Percentiles rank a stretch among this genome's conserved stretches.
phyloP scores from a whole-genome alignment of 2,113 vertebrate genomes.

The Amphiprion percula region DNA sequence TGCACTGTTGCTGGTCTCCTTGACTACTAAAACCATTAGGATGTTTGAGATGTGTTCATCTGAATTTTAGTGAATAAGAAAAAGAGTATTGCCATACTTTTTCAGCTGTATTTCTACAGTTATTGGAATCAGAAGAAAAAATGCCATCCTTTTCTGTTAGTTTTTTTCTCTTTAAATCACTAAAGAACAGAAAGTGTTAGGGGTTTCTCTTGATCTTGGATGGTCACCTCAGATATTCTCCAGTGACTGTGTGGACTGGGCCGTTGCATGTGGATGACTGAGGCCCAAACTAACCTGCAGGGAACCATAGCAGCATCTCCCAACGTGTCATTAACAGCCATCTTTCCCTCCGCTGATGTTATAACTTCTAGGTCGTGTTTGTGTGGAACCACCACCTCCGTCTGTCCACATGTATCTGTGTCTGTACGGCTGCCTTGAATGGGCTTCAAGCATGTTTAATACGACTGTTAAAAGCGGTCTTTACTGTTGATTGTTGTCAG shows the following conservation, averaged over 20 bases:
- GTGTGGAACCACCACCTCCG: conserved; percentile 17
- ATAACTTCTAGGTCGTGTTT: conserved; percentile 14
- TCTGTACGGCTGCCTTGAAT: conserved; percentile 45
- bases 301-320: not conserved
- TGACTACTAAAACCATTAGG: conserved; percentile 46
- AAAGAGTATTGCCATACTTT: not conserved
- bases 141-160: too few relatives aligned
- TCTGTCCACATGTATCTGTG: conserved; percentile 37
- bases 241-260: conserved; percentile 19
- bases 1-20: conserved; percentile 36
- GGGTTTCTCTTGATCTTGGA: conserved; percentile 40
- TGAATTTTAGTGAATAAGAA: conserved; percentile 18
- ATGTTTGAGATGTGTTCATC: not conserved
- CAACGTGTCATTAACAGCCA: conserved; percentile 51
- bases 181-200: too few relatives aligned
- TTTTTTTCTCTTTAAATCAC: too few relatives aligned
- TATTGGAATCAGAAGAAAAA: too few relatives aligned
- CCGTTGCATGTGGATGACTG: conserved; percentile 70
- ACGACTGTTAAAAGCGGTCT: not conserved
- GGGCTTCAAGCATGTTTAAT: conserved; percentile 66
- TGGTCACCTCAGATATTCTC: not conserved
- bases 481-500: not conserved
- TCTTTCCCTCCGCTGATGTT: conserved; percentile 18
- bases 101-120: too few relatives aligned
- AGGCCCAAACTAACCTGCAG: conserved; percentile 74